Evolutionary conservation across 2,113 vertebrate species (phyloP).

Genomic region (Ceyx cyanopectus): DNA sequence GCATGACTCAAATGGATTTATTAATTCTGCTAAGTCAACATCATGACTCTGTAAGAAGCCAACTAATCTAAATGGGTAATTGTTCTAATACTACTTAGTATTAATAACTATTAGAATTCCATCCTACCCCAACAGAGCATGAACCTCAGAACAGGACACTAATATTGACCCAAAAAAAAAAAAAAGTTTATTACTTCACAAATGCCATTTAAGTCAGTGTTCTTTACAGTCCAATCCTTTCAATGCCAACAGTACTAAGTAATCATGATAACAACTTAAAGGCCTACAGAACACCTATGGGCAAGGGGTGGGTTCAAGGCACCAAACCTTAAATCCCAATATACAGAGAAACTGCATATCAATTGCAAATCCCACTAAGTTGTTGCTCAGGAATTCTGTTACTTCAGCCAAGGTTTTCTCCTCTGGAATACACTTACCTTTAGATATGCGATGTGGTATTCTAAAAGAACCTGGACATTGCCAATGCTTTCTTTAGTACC

Average conservation of each 20-base stretch:
- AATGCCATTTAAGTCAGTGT: neutral
- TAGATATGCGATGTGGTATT: slow-evolving; percentile 96
- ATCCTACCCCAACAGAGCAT: neutral
- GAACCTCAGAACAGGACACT: neutral
- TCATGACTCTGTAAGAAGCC: neutral
- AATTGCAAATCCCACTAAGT: neutral
- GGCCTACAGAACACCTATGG: rapidly evolving
- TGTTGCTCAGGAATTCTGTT: neutral
- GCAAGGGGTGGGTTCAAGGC: neutral
- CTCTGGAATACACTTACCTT: slow-evolving; percentile 82
- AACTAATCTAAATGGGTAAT: neutral
- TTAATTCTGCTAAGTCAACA: neutral
- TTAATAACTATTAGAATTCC: neutral
- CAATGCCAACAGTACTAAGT: neutral
- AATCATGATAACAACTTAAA: neutral
- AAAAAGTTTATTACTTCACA: neutral
- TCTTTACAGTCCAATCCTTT: neutral
- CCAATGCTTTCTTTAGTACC: slow-evolving; percentile 97
- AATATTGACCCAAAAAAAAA: neutral
- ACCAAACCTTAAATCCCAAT: neutral
- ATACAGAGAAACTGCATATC: neutral
- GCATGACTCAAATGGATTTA: neutral
- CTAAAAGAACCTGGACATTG: slow-evolving; percentile 94
- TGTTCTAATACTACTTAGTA: neutral
- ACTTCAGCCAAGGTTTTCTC: neutral